Evolutionary conservation across 2,888 invertebrate genomes (phyloP).

Genomic region (Halocaridina rubra): DNA sequence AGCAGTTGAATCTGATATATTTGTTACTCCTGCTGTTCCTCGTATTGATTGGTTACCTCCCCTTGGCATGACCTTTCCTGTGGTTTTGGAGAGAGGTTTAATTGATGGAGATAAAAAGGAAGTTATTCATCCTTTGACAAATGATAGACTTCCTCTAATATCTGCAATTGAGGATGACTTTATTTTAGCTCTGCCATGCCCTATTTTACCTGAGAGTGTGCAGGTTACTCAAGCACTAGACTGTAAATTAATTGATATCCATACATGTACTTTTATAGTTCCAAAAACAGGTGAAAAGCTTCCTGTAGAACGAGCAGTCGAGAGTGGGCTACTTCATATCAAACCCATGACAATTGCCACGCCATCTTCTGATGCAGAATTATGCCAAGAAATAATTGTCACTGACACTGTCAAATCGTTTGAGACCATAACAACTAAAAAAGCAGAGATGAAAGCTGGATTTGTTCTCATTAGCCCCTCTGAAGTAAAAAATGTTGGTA

Average conservation of each 20-base stretch:
- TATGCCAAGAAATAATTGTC: conserved; percentile 1
- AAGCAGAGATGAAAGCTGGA: conserved; percentile 2
- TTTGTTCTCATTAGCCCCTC: conserved; percentile 70
- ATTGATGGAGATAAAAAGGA: conserved; percentile 77
- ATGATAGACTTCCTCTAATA: conserved; percentile 75
- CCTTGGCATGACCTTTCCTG: conserved; percentile 84
- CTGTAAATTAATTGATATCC: conserved; percentile 76
- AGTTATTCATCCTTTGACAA: conserved; percentile 80
- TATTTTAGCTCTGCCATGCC: conserved; percentile 84
- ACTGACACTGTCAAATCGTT: conserved; percentile 55
- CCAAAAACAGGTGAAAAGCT: conserved; percentile 81
- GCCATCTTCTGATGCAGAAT: background rate
- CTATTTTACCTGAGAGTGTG: conserved; percentile 76
- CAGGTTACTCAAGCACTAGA: conserved; percentile 80
- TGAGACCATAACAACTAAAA: conserved; percentile 47
- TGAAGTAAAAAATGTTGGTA: conserved; percentile 78
- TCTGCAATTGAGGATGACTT: conserved; percentile 81
- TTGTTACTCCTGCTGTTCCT: conserved; percentile 69
- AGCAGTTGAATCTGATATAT: conserved; percentile 75
- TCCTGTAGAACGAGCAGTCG: conserved; percentile 67
- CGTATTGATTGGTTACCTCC: conserved; percentile 75
- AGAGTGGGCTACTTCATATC: conserved; percentile 64
- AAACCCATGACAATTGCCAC: conserved; percentile 45
- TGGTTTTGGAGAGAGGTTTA: conserved; percentile 80
- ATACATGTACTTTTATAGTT: conserved; percentile 82